These are phyloP conservation scores for Dicycla oo DNA, from an alignment of 2,888 invertebrate genomes.

Conservation along the genomic window DNA sequence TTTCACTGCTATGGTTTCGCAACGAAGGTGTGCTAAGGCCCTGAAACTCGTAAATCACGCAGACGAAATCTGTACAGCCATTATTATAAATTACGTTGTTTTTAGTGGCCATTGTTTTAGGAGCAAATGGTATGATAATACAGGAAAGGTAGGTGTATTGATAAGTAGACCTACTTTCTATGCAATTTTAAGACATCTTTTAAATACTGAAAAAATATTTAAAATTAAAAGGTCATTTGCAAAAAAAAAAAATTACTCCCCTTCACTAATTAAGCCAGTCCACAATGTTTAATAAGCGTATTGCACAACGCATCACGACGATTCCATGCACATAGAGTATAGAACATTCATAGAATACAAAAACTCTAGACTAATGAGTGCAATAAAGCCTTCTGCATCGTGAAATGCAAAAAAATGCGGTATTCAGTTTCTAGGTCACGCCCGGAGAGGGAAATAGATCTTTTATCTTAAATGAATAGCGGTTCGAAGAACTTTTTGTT, in stretches of 20 bases:
- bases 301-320: slow-evolving; percentile 49
- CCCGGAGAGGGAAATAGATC: slow-evolving; percentile 62
- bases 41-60: neutral
- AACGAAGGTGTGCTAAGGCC: too few species aligned
- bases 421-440: slow-evolving; percentile 77
- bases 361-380: slow-evolving; percentile 74
- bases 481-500: slow-evolving; percentile 67
- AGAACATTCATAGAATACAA: slow-evolving; percentile 67
- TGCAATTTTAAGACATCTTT: neutral
- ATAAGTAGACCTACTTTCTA: too few species aligned
- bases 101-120: neutral
- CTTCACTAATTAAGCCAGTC: slow-evolving; percentile 43
- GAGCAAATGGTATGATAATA: too few species aligned
- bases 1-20: too few species aligned
- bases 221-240: slow-evolving; percentile 19
- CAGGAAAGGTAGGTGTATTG: neutral
- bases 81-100: neutral
- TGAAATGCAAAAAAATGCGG: slow-evolving; percentile 77
- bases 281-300: slow-evolving; percentile 52
- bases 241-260: slow-evolving; percentile 22
- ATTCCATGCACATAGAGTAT: slow-evolving; percentile 69
- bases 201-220: neutral
- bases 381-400: slow-evolving; percentile 73
- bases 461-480: slow-evolving; percentile 77
- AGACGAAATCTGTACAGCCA: neutral